Evolutionary conservation across 2,797 vertebrate genomes (phyloP).

Genomic region (Pipistrellus pipistrellus): DNA sequence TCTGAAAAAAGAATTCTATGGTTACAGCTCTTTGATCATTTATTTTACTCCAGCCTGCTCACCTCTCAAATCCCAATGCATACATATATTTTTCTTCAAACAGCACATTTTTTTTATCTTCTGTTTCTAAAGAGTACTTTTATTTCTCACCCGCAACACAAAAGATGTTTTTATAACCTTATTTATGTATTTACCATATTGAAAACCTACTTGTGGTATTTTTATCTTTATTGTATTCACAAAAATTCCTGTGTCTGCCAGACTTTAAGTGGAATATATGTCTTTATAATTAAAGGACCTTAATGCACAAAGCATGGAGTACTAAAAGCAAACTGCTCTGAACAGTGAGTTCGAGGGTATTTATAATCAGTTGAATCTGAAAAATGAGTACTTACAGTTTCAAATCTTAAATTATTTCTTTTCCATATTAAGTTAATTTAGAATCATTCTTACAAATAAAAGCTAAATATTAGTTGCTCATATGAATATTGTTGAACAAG

Average conservation of each 20-base stretch:
- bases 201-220: constrained; percentile 78
- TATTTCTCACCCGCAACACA: constrained; percentile 38
- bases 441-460: constrained; percentile 3
- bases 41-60: neutral
- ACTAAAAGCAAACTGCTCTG: constrained; percentile 63
- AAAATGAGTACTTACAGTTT: constrained; percentile 34
- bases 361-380: neutral
- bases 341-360: constrained; percentile 6
- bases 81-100: constrained; percentile 38
- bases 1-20: neutral
- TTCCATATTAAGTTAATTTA: neutral
- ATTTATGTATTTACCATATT: constrained; percentile 80
- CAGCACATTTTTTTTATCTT: constrained; percentile 45
- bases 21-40: neutral
- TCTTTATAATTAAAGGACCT: constrained; percentile 65
- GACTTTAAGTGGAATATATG: constrained; percentile 67
- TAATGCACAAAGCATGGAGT: constrained; percentile 37
- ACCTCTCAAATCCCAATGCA: constrained; percentile 25
- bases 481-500: neutral
- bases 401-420: neutral
- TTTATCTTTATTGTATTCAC: constrained; percentile 81
- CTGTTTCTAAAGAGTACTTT: constrained; percentile 52
- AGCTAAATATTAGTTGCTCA: neutral
- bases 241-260: constrained; percentile 71
- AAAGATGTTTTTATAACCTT: constrained; percentile 73